Base-by-base conservation (phyloP, 2,888 invertebrate genomes). In the Panopea generosa region DNA sequence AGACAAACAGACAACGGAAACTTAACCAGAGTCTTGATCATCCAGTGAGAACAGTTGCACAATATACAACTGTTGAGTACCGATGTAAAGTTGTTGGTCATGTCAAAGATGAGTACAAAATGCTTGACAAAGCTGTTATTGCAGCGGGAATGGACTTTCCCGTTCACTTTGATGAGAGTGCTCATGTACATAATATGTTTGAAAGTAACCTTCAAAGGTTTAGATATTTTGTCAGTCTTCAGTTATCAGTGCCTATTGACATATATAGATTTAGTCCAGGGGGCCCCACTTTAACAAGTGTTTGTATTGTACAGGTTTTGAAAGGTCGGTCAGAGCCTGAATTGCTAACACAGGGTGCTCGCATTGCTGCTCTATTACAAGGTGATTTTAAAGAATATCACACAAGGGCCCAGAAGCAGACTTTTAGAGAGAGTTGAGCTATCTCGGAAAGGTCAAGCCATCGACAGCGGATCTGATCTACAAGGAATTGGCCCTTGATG, bases 241-340 rank as follows among this genome's bases (percentile, higher is more conserved):
- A 71, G 27, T 50, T 75, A 14, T 47, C 53, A 24, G 55, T 60
- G 2, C 62, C 74, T 22, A 29, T 79, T 38, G 65, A 84, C 52
- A 49, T 77, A 0, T 18, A 66, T 1, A 52, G 60, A 20, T 84
- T 52, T 43, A 60, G 67, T 61, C 71, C 81, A 16, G 79, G 81
- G 0, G 71, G 78, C 9, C 60, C 65, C 9, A 43, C 20, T 38
- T 20, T 71, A 1, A 70, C 77, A 26, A 69, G 50, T 45, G 11
- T 70, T 0, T 68, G 53, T 60, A 33, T 77, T 53, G 53, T 52
- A 6, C 22, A 68, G 20, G 61, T 65, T n/a, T 9, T 29, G 3
- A 50, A 49, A 20, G 22, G 47, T 40, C 26, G 63, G 2, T 55
- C 77, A 18, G 65, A 65, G 18, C 26, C 60, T 2, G 43, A 79